A percentile compares a stretch with the other conserved stretches of the same genome.
Conservation (phyloP, 2,888 invertebrate species). For the Polyploca ridens region DNA sequence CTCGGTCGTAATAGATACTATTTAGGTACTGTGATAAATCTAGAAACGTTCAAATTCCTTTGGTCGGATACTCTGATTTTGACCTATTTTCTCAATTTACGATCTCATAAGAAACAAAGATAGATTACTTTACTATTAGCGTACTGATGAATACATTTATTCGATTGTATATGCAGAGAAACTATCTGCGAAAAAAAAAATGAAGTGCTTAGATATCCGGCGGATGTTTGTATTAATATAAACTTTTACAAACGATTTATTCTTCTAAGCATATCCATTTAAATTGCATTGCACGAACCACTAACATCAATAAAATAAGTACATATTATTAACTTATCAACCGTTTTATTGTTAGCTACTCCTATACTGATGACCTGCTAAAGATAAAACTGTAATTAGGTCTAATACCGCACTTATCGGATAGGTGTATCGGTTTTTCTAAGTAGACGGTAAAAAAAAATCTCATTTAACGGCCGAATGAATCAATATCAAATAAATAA, state of each 20-base stretch:
- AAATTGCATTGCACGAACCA: slow-evolving; percentile 50
- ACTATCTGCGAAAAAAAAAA: no score
- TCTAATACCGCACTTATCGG: slow-evolving; percentile 74
- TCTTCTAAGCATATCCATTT: slow-evolving; percentile 20
- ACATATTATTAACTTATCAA: slow-evolving; percentile 78
- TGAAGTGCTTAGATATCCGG: no score
- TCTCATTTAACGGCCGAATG: slow-evolving; percentile 65
- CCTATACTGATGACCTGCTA: slow-evolving; percentile 66
- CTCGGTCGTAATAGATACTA: no score
- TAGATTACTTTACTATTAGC: no score
- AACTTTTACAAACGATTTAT: not conserved
- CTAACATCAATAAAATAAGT: slow-evolving; percentile 45
- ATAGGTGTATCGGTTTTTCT: slow-evolving; percentile 79
- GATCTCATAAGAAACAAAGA: no score
- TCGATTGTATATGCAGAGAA: no score
- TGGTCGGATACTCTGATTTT: no score
- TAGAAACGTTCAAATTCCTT: no score
- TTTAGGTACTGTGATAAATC: no score
- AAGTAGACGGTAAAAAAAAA: slow-evolving; percentile 72
- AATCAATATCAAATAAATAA: slow-evolving; percentile 75
- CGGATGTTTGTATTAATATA: no score
- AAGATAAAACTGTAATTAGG: slow-evolving; percentile 81
- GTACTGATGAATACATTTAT: no score
- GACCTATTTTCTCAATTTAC: no score
- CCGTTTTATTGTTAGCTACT: slow-evolving; percentile 66